Evolutionary conservation across 2,797 vertebrate species (phyloP), one percentile per base, ranked within the genome.

Genomic region (Lepidocolaptes lacrymiger): DNA sequence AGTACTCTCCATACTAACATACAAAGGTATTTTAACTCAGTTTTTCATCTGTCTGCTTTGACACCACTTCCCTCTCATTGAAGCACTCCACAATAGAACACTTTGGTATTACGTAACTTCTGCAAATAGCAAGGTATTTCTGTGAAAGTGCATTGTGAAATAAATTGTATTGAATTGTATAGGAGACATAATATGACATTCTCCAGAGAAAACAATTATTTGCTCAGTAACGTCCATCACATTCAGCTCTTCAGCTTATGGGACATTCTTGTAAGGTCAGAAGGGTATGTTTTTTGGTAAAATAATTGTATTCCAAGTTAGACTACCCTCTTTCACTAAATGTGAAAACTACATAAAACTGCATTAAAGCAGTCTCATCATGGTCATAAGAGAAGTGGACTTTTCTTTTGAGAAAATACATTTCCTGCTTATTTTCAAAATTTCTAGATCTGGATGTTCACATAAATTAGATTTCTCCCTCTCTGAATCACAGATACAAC

Each of bases 201-300:
- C 79, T 90, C 66, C 63, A 62, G n/a, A 85, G 68, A 28, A 91
- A 93, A 89, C 77, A 95, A 96, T 95, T 96, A 91, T 64, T 89
- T 93, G 71, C 54, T 88, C 89, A 76, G 30, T 76, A 82, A 49
- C 3, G 26, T 62, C 61, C 63, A 10, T 69, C 30, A 5, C 36
- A 93, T 88, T 91, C 80, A 87, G 79, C 43, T 94, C 55, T 87
- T 88, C 63, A 49, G 39, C 67, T 90, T 85, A 85, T 37, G 44
- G 63, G 51, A 27, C 44, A 24, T 78, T 79, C 86, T 85, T 61
- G 17, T 71, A 66, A 95, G 79, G 89, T 63, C 79, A 94, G 43
- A 63, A 77, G 56, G 26, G 43, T 78, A 20, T 26, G 19, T 67
- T 96, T 94, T 74, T 87, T 72, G 36, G 77, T 63, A 77, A 89